Evolutionary conservation across 2,888 invertebrate genomes (phyloP), one percentile per base, ranked within the genome.

Genomic region (Drosophila fulvimacula): DNA sequence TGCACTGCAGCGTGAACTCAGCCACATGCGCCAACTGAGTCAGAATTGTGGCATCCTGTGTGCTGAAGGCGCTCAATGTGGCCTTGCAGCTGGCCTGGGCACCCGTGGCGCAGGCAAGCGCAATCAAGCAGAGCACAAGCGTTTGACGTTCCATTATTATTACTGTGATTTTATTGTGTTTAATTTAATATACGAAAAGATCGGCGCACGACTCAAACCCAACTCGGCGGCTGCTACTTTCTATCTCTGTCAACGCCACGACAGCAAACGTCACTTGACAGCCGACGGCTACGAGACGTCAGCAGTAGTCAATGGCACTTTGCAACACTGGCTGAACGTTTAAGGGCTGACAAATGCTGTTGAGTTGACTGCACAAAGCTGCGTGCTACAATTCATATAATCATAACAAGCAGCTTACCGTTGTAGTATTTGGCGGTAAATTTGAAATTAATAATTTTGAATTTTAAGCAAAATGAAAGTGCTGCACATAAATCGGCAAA

Each of bases 21-120:
- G 96, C 95, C 84, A 99, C 96, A 92, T 97, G 97, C 0, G 98
- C 98, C 79, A 98, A 96, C 91, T 95, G 96, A 76, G 96, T 96
- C 13, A 99, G 95, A 71, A 98, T 95, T 52, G 98, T 97, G 0
- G 97, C 97, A 93, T 99, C 99, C 92, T 96, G 95, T 19, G 98
- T 98, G 51, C 98, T 97, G 93, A 98, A 98, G 0, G 96, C 95
- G 58, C 95, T 95, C n/a, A 96, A 95, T 65, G 95, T 94, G 13
- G 96, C 95, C 93, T 95, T 94, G 90, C 95, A 95, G 58, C 92
- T 92, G 64, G 82, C 91, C 13, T 85, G 79, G 32, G 83, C 82
- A 19, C 81, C 76, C 2, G 86, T 70, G 34, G 84, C 67, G 36
- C 79, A 81, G 17, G 68, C 69, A n/a, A 69, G 59, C 38, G 79